Evolutionary conservation across 2,797 vertebrate genomes (phyloP).

Genomic region (Crotalus adamanteus): DNA sequence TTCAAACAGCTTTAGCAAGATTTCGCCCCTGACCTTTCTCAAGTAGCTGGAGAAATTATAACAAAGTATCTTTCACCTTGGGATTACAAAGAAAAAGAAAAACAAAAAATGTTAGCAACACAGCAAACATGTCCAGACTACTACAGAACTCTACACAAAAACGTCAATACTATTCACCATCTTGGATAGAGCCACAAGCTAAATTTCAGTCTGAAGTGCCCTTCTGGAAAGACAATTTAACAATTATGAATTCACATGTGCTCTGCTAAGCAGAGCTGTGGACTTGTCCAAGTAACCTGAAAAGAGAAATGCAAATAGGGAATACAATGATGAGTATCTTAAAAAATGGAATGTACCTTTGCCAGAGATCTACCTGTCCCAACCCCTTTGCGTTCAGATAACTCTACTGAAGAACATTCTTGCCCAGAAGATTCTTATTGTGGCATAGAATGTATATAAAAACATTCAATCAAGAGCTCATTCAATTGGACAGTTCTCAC

Average conservation of each 20-base stretch:
- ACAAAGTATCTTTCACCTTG: background rate
- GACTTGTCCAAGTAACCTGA: background rate
- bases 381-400: background rate
- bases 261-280: background rate
- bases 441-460: background rate
- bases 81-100: constrained; percentile 33
- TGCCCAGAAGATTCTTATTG: background rate
- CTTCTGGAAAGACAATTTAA: constrained; percentile 3
- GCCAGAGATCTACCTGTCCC: background rate
- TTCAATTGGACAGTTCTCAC: background rate
- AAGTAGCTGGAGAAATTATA: background rate
- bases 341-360: background rate
- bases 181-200: background rate
- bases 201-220: constrained; percentile 11
- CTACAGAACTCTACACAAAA: constrained; percentile 1
- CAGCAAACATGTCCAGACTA: constrained; percentile 16
- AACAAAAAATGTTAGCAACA: background rate
- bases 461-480: background rate
- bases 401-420: background rate
- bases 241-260: background rate
- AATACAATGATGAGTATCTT: background rate
- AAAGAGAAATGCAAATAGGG: background rate
- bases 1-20: constrained; percentile 8
- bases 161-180: constrained; percentile 2
- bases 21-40: constrained; percentile 23